Percentiles rank a stretch among this genome's conserved stretches.
Conservation (phyloP, 2,888 invertebrate genomes). For the Pteria penguin region DNA sequence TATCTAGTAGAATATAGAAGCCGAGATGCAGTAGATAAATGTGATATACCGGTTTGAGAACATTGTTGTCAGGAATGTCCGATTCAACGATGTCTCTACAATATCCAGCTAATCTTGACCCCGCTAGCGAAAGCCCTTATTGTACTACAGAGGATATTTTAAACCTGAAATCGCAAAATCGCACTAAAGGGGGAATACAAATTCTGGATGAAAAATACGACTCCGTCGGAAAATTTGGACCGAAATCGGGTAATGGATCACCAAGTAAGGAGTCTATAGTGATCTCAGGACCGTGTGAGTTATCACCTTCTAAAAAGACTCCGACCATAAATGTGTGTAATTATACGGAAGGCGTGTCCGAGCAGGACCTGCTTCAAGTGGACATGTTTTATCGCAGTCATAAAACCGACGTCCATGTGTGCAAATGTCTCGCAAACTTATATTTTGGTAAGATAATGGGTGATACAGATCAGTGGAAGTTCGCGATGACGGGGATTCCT, state of each 20-base stretch:
- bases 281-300: conserved; percentile 33
- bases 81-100: background rate
- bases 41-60: no score
- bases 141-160: conserved; percentile 45
- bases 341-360: conserved; percentile 68
- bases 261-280: conserved; percentile 36
- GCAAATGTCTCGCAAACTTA: conserved; percentile 85
- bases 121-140: conserved; percentile 23
- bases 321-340: conserved; percentile 46
- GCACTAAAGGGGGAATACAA: conserved; percentile 62
- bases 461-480: conserved; percentile 83
- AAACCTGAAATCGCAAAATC: conserved; percentile 16
- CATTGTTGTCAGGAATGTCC: background rate
- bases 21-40: no score
- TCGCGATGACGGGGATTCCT: conserved; percentile 89
- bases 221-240: conserved; percentile 65
- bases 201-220: conserved; percentile 76
- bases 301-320: conserved; percentile 31
- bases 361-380: conserved; percentile 76
- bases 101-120: background rate
- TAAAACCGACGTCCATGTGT: conserved; percentile 89
- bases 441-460: conserved; percentile 76
- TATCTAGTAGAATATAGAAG: background rate
- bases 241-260: conserved; percentile 25
- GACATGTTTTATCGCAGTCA: conserved; percentile 83